Evolutionary conservation across 2,113 vertebrate species (phyloP), one percentile per base, ranked within the genome.

Genomic region (Heterochromis multidens): DNA sequence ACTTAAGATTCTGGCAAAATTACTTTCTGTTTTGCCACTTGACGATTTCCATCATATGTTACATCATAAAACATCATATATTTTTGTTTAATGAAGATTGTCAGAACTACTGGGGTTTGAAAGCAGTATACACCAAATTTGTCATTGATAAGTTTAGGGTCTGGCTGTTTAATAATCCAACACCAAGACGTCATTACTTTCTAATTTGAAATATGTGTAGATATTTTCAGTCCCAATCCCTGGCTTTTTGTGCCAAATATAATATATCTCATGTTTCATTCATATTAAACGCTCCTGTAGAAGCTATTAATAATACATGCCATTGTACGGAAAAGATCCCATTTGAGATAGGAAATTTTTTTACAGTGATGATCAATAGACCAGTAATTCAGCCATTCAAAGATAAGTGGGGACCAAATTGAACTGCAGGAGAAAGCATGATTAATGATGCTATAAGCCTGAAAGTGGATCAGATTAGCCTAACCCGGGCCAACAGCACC

Each of bases 361-460:
- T 90, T 86, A 87, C 86, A 83, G 89, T 88, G 63, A 85, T 90
- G 89, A 94, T 94, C 86, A 88, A 94, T 92, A 88, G 91, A 61
- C 80, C 81, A 88, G 92, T 91, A 92, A 93, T 92, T 90, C 89
- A 89, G 85, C 80, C 87, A 81, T 84, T 93, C 77, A 91, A 80
- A 92, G 93, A 91, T 94, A 93, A 94, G 92, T 84, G 88, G 91
- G 82, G 91, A 74, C 88, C 80, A 86, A 93, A 91, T 88, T 86
- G 89, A 90, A 91, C 89, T 87, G 90, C 83, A 83, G 78, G 80
- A 79, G 89, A 82, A 90, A 83, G 90, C 86, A 86, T 94, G 90
- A 94, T 93, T 89, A 93, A 94, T 87, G 87, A 92, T 10, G 59
- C 81, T 80, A 43, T 40, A 70, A 91, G 46, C 67, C 80, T 86